A percentile compares a stretch with the other conserved stretches of the same genome.
These are phyloP conservation scores for Kryptolebias ocellatus DNA, from an alignment of 2,797 vertebrate species.

Conservation along the genomic window DNA sequence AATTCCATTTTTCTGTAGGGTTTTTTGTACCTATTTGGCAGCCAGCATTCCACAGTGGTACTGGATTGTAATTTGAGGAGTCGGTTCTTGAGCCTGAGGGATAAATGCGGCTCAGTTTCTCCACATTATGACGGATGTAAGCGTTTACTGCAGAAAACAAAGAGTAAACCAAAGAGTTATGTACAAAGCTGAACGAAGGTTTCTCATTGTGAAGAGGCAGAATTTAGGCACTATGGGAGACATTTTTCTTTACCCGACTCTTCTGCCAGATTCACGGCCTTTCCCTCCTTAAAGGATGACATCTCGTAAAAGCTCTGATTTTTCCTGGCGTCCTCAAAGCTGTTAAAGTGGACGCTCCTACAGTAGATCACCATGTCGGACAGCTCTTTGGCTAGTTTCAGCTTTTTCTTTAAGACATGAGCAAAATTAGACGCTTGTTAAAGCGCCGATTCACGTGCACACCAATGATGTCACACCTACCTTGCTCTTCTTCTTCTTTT, in stretches of 20 bases:
- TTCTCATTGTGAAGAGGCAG: not conserved
- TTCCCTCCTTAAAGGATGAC: constrained; percentile 90
- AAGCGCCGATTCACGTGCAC: not conserved
- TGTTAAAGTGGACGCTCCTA: constrained; percentile 91
- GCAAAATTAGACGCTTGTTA: not conserved
- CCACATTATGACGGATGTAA: constrained; percentile 86
- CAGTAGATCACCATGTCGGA: constrained; percentile 94
- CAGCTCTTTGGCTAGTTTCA: constrained; percentile 90
- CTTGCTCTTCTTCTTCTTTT: constrained; percentile 66
- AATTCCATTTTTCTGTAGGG: not conserved
- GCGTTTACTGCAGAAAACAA: constrained; percentile 74
- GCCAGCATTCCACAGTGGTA: constrained; percentile 92
- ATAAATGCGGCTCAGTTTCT: constrained; percentile 92
- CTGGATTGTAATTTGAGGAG: constrained; percentile 94
- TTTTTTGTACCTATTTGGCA: constrained; percentile 82
- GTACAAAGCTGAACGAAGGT: not conserved
- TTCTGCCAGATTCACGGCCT: constrained; percentile 85
- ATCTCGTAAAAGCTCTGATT: constrained; percentile 91
- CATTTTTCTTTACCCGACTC: constrained; percentile 83
- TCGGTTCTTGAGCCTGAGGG: constrained; percentile 90
- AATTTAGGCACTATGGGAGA: not conserved
- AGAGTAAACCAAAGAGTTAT: not conserved
- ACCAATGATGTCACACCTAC: constrained; percentile 40
- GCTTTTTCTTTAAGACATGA: constrained; percentile 77
- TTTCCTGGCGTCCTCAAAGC: constrained; percentile 82